Percentiles rank a stretch among this genome's conserved stretches.
Evolutionary conservation across 2,888 invertebrate genomes (phyloP).

Genomic region (Athrips mouffetella): DNA sequence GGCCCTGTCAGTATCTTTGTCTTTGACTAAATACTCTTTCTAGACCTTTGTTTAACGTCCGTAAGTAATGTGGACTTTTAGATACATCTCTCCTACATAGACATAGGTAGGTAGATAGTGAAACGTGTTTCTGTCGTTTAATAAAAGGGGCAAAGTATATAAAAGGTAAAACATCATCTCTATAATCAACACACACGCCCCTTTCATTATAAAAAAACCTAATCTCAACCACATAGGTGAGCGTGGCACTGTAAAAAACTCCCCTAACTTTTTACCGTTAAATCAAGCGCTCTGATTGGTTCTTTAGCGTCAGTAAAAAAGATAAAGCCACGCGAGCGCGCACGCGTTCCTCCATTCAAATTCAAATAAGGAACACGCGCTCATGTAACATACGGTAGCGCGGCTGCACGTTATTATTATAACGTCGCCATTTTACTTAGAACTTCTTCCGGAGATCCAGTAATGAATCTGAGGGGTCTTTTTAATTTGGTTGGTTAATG

Average conservation of each 20-base stretch:
- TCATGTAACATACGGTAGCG: conserved; percentile 54
- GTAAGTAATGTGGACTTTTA: no score
- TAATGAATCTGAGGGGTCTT: conserved; percentile 29
- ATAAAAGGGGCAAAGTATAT: background rate
- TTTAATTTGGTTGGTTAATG: conserved; percentile 39
- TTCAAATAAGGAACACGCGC: conserved; percentile 67
- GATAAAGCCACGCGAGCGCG: conserved; percentile 61
- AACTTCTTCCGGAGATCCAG: conserved; percentile 25
- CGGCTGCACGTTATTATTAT: conserved; percentile 68
- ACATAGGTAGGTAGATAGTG: no score
- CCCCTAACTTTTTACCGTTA: conserved; percentile 59
- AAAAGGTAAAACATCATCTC: no score
- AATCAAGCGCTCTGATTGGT: conserved; percentile 59
- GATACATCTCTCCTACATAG: no score
- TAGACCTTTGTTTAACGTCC: no score
- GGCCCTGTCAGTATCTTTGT: no score
- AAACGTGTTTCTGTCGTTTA: no score
- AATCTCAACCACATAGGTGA: conserved; percentile 28
- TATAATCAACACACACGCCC: conserved; percentile 41
- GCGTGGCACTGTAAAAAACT: conserved; percentile 48
- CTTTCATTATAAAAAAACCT: conserved; percentile 42
- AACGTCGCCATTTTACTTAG: conserved; percentile 58
- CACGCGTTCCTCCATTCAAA: conserved; percentile 46
- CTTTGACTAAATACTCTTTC: no score
- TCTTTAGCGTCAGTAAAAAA: conserved; percentile 63